Base-by-base conservation (phyloP, 2,888 invertebrate species). In the Nymphalis c-album region DNA sequence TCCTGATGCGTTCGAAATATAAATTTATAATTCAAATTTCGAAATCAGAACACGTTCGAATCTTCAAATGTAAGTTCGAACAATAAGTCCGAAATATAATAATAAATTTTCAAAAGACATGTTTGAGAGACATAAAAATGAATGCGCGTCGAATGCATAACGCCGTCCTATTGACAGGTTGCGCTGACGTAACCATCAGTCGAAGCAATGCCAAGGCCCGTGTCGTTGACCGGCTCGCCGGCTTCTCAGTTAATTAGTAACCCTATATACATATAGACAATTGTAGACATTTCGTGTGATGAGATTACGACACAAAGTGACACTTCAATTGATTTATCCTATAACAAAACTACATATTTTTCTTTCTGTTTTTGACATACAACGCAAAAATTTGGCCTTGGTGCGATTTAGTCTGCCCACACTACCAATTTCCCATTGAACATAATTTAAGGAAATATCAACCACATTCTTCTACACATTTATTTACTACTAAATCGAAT, bases 121-220 rank as follows among this genome's bases (percentile, higher is more conserved):
- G 62, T 48, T 40, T 31, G 40, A 31, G 46, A 26, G n/a, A 61
- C 55, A 63, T 59, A 67, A 63, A 68, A 70, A 63, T 57, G 63
- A 68, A 68, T 72, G 64, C 71, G 62, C 60, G 67, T 65, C 61
- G 68, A 65, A 67, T 74, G 72, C 72, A 75, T 71, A 75, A 64
- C 64, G 53, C 66, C 73, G 60, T 74, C 74, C 74, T 75, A 78
- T 77, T 76, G 78, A 75, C 79, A 78, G 76, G 67, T 68, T 55
- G 66, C 59, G 40, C 2, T 82, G 81, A 82, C 80, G 85, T 80
- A 83, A 83, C 81, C 76, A 13, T 40, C 40, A 40, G 47, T 31
- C 72, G 74, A 68, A 74, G 77, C 87, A 87, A 84, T 86, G 88
- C 87, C 88, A 88, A 88, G 88, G 88, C 74, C 68, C 72, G 72